These are phyloP conservation scores for Bradypodion pumilum DNA, from an alignment of 2,797 vertebrate species.

Conservation along the genomic window DNA sequence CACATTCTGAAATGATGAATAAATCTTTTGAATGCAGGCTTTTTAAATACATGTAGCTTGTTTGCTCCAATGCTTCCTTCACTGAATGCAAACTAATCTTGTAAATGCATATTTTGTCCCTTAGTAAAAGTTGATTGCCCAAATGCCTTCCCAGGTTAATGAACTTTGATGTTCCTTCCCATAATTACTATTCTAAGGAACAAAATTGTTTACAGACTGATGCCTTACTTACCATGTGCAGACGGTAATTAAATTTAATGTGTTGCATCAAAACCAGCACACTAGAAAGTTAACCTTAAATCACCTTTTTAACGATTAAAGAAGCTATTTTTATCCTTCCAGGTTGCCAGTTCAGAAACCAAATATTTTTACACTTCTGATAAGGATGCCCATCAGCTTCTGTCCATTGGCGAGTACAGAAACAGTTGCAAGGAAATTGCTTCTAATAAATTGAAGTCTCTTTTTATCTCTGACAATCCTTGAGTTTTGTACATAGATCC, in stretches of 20 bases:
- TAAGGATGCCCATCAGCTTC: neutral
- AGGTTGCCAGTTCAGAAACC: neutral
- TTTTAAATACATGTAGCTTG: neutral
- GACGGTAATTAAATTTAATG: constrained; percentile 31
- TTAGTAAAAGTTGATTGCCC: constrained; percentile 15
- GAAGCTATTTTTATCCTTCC: neutral
- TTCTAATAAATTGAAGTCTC: too few species aligned
- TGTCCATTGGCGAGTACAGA: neutral
- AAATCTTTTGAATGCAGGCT: neutral
- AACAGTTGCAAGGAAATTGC: neutral
- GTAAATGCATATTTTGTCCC: constrained; percentile 9
- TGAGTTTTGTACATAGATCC: neutral
- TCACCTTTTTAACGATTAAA: constrained; percentile 17
- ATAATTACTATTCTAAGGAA: constrained; percentile 15
- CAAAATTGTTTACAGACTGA: constrained; percentile 19
- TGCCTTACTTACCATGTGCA: constrained; percentile 21
- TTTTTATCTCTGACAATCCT: neutral
- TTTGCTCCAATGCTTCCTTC: constrained; percentile 2
- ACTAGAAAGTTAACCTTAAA: constrained; percentile 16
- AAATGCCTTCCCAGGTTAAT: neutral
- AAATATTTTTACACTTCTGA: neutral
- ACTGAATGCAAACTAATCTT: neutral
- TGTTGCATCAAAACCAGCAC: constrained; percentile 25
- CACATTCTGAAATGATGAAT: neutral
- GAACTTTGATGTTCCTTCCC: constrained; percentile 30